A percentile compares a stretch with the other conserved stretches of the same genome.
These are phyloP conservation scores for Nemoura dubitans DNA, from an alignment of 2,888 invertebrate genomes.

Conservation along the genomic window DNA sequence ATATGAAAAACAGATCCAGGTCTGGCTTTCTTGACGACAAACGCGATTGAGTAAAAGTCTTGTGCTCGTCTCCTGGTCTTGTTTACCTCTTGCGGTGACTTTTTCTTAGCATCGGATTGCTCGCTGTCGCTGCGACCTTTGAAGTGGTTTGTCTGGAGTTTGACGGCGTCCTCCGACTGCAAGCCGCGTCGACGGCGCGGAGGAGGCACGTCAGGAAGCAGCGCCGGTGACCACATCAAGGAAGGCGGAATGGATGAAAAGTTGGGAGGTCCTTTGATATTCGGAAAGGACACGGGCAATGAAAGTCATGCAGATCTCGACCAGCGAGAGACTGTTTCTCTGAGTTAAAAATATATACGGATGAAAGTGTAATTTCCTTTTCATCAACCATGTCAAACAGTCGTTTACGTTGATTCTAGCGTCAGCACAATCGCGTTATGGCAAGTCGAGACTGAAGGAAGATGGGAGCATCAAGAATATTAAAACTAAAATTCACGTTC, in stretches of 20 bases:
- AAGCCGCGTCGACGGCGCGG: neutral
- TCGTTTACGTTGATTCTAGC: no score
- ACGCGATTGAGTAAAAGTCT: neutral
- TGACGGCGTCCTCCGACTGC: neutral
- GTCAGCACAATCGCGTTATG: no score
- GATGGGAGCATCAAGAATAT: no score
- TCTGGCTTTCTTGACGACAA: neutral
- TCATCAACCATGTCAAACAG: no score
- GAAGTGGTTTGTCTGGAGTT: slow-evolving; percentile 7
- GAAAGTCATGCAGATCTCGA: neutral
- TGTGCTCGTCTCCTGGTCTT: neutral
- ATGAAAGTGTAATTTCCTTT: no score
- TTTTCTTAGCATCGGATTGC: neutral
- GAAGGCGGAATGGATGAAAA: neutral
- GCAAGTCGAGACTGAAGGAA: no score
- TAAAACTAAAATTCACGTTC: no score
- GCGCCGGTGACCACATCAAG: no score
- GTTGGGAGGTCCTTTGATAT: neutral
- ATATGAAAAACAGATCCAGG: neutral
- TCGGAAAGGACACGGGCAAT: neutral
- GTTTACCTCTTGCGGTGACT: neutral
- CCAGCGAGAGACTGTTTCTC: no score
- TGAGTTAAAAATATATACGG: no score
- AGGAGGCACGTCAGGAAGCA: neutral
- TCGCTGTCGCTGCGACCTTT: neutral